phyloP scores from a whole-genome alignment of 2,797 vertebrate species.

The Catamblyrhynchus diadema region DNA sequence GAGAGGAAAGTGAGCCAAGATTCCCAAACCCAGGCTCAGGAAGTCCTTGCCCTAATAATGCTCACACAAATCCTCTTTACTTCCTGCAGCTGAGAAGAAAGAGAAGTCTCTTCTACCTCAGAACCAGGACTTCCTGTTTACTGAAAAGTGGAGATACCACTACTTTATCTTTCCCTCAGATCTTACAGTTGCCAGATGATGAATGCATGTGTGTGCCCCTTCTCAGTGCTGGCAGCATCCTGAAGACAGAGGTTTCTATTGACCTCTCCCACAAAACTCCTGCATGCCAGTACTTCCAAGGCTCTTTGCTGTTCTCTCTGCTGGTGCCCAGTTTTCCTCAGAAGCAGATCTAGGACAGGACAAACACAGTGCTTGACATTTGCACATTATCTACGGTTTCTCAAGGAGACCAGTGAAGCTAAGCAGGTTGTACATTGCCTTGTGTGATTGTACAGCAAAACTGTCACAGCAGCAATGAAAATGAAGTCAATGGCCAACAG shows the following conservation, averaged over 20 bases:
- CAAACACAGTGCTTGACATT: neutral
- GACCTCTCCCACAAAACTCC: neutral
- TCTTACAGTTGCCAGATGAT: neutral
- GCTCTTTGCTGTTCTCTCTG: neutral
- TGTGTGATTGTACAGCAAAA: neutral
- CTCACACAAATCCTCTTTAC: neutral
- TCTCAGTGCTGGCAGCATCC: neutral
- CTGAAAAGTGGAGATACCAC: neutral
- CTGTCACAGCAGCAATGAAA: neutral
- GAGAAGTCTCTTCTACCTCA: neutral
- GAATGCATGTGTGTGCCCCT: neutral
- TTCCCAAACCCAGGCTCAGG: neutral
- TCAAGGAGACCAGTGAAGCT: neutral
- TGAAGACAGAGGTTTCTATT: neutral
- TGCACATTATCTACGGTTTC: neutral
- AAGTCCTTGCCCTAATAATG: neutral
- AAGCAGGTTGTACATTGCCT: neutral
- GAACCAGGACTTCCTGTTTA: constrained; percentile 2
- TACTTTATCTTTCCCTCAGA: neutral
- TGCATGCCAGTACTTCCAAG: neutral
- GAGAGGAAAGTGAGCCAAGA: neutral
- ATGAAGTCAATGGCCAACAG: neutral
- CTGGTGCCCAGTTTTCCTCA: neutral
- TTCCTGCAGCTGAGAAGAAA: neutral
- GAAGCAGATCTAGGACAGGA: neutral